Conservation (phyloP, 2,888 invertebrate species). For the Macrosiphum euphorbiae region DNA sequence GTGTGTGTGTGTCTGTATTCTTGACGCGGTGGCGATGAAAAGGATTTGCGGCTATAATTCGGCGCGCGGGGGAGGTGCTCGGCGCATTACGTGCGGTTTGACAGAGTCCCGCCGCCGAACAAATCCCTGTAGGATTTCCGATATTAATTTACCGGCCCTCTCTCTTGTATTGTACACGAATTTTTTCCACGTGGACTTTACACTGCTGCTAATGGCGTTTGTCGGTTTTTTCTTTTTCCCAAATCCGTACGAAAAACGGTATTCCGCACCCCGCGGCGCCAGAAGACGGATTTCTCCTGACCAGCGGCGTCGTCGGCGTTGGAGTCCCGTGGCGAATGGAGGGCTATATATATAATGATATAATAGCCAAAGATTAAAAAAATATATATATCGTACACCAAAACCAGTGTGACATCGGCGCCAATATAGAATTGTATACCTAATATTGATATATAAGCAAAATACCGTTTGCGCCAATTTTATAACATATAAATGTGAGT, state of each 20-base stretch:
- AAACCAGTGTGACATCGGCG: neutral
- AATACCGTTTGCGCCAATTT: too few relatives aligned
- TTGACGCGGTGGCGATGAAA: conserved; percentile 23
- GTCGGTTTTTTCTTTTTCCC: neutral
- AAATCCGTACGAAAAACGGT: neutral
- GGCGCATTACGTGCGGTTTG: conserved; percentile 29
- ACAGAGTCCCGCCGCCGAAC: conserved; percentile 8
- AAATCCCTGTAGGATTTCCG: conserved; percentile 46
- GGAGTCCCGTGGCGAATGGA: neutral
- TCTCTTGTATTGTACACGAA: neutral
- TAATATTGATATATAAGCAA: neutral
- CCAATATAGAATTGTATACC: neutral
- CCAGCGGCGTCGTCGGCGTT: neutral
- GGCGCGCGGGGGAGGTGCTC: neutral
- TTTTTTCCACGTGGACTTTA: neutral
- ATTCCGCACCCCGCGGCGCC: neutral
- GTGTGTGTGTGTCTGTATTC: neutral
- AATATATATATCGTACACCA: neutral
- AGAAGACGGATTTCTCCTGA: neutral
- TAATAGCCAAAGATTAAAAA: neutral
- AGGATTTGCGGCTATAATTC: conserved; percentile 39
- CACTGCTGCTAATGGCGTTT: conserved; percentile 9
- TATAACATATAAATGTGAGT: neutral
- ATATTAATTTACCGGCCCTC: conserved; percentile 51
- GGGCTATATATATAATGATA: neutral